Evolutionary conservation across 2,113 vertebrate genomes (phyloP), one percentile per base, ranked within the genome.

Genomic region (Sphyrna mokarran): DNA sequence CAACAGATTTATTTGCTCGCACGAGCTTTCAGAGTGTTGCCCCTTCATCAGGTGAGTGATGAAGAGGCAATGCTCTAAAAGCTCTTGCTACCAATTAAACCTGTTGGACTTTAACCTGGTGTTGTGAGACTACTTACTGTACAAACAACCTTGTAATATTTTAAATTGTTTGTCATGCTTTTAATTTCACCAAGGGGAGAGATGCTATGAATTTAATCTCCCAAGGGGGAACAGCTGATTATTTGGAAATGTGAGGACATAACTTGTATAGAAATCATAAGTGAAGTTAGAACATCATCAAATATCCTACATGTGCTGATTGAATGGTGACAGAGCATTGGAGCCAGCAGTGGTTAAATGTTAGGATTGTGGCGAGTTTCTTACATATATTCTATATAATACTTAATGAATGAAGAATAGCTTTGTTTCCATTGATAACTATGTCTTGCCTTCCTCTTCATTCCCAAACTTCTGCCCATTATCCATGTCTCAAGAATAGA

Each of bases 111-210:
- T 54, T 54, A 54, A 54, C 48, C 48, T 54, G 48, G 48, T 5
- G 48, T 5, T 54, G 48, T 54, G 1, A 54, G 48, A 54, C 48
- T 54, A 54, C 48, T 54, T 54, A 54, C 48, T 3, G 48, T 54
- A 54, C 48, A 54, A 54, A 54, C 48, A 54, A 54, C 69, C 90
- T 37, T 94, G 14, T 37, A 94, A 94, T 94, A 94, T 37, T 37
- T 94, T 69, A 68, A 94, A 94, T 94, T 63, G 33, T 68, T 68
- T 94, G 63, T 94, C 40, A 10, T 94, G 90, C 37, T 94, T 94
- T 94, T 37, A 68, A 94, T 94, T 94, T 68, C 33, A 68, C n/a
- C 23, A 13, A 66, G 16, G 33, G 33, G 61, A 69, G 68, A 94
- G 61, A 94, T 68, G 63, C 90, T 22, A 66, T 93, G 54, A 37